Evolutionary conservation across 2,888 invertebrate genomes (phyloP).

Genomic region (Polyommatus iphigenia): DNA sequence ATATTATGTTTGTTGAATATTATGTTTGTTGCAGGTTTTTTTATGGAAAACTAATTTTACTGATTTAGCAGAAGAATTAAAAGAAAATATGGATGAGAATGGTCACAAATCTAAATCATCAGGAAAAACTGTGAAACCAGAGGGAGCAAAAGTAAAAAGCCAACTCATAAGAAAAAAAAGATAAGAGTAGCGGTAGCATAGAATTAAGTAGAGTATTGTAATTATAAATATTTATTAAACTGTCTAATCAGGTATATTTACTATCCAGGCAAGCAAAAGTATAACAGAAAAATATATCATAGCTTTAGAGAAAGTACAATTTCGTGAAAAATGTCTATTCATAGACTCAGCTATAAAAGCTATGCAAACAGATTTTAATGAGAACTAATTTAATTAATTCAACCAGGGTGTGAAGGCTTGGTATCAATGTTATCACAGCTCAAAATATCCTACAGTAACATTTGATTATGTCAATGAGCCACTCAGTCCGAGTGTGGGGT

Average conservation of each 20-base stretch:
- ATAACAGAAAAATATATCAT: conserved; percentile 56
- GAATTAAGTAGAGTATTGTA: conserved; percentile 34
- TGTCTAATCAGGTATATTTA: conserved; percentile 34
- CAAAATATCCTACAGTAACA: conserved; percentile 62
- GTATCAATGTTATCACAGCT: conserved; percentile 72
- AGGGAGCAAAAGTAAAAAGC: conserved; percentile 49
- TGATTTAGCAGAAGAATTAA: conserved; percentile 56
- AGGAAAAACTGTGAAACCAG: conserved; percentile 47
- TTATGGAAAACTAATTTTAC: conserved; percentile 79
- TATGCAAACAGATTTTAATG: conserved; percentile 44
- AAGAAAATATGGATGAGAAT: conserved; percentile 62
- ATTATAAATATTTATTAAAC: conserved; percentile 24
- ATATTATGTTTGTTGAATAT: conserved; percentile 43
- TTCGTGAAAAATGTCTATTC: conserved; percentile 59
- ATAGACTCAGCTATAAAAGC: conserved; percentile 48
- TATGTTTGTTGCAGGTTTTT: conserved; percentile 62
- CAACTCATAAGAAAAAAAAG: conserved; percentile 60
- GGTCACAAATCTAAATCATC: conserved; percentile 50
- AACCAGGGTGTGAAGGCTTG: conserved; percentile 65
- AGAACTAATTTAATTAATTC: conserved; percentile 27
- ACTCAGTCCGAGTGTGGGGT: conserved; percentile 36
- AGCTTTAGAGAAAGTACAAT: conserved; percentile 64
- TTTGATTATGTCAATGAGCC: conserved; percentile 63
- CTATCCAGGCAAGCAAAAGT: conserved; percentile 56
- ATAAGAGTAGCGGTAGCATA: conserved; percentile 41